Evolutionary conservation across 2,797 vertebrate species (phyloP).

Genomic region (Centropyge bicolor): DNA sequence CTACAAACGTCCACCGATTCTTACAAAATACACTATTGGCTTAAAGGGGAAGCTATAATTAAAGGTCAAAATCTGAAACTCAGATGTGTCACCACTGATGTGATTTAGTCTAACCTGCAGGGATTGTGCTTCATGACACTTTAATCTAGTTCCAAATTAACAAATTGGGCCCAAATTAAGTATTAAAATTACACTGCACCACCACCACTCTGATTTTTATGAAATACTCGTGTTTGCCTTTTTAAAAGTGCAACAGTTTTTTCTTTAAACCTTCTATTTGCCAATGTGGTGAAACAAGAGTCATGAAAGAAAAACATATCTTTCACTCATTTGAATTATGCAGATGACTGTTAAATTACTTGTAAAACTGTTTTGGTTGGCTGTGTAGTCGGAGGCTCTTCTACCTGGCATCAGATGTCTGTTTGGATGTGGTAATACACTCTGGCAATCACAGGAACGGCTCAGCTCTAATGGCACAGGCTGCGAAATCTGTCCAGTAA

Average conservation of each 20-base stretch:
- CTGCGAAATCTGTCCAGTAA: conserved; percentile 61
- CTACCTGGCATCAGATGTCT: conserved; percentile 44
- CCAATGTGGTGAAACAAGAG: neutral
- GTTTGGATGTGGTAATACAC: conserved; percentile 43
- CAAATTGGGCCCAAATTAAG: neutral
- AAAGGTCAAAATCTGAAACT: conserved; percentile 37
- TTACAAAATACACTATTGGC: neutral
- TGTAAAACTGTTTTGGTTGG: conserved; percentile 37
- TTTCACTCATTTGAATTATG: neutral
- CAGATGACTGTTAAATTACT: conserved; percentile 21
- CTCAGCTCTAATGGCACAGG: conserved; percentile 50
- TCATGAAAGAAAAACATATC: conserved; percentile 9
- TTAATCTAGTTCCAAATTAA: conserved; percentile 12
- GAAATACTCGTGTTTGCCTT: neutral
- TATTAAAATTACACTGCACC: neutral
- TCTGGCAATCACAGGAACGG: conserved; percentile 44
- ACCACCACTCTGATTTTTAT: neutral
- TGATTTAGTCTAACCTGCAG: neutral
- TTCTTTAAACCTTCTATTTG: neutral
- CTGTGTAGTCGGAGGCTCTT: conserved; percentile 25
- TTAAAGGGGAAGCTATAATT: neutral
- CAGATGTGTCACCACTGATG: neutral
- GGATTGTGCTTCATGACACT: neutral
- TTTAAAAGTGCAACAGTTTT: neutral
- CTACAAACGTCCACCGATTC: neutral